These are phyloP conservation scores for Lepisosteus osseus DNA, from an alignment of 2,113 vertebrate species.

Conservation along the genomic window DNA sequence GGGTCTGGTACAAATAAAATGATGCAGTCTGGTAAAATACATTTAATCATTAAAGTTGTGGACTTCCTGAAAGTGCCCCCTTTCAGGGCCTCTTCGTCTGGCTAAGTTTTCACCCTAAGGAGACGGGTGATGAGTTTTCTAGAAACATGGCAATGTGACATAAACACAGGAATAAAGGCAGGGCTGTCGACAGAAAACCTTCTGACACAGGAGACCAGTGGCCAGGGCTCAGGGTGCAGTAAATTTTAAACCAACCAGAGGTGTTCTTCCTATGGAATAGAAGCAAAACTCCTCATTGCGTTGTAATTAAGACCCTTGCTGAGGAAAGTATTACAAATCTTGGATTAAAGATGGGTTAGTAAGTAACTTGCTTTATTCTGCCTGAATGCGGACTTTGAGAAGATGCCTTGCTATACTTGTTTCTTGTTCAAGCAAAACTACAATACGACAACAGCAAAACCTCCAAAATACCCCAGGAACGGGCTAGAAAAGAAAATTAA, in stretches of 20 bases:
- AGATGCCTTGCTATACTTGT: background rate
- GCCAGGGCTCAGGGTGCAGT: background rate
- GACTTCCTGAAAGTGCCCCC: no score
- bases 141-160: background rate
- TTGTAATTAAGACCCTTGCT: conserved; percentile 3
- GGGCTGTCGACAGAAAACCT: background rate
- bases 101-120: background rate
- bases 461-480: background rate
- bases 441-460: no score
- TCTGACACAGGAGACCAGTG: conserved; percentile 12
- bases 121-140: conserved; percentile 1
- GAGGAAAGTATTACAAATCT: background rate
- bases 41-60: no score
- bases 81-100: background rate
- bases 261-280: background rate
- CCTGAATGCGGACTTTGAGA: background rate
- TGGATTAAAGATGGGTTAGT: background rate
- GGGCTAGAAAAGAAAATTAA: background rate
- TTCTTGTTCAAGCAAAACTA: background rate
- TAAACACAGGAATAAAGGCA: background rate
- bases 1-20: no score
- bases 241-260: background rate
- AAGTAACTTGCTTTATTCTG: background rate
- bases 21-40: no score
- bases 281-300: background rate